These are phyloP conservation scores for Aldabrachelys gigantea DNA, from an alignment of 2,113 vertebrate genomes.

Conservation along the genomic window DNA sequence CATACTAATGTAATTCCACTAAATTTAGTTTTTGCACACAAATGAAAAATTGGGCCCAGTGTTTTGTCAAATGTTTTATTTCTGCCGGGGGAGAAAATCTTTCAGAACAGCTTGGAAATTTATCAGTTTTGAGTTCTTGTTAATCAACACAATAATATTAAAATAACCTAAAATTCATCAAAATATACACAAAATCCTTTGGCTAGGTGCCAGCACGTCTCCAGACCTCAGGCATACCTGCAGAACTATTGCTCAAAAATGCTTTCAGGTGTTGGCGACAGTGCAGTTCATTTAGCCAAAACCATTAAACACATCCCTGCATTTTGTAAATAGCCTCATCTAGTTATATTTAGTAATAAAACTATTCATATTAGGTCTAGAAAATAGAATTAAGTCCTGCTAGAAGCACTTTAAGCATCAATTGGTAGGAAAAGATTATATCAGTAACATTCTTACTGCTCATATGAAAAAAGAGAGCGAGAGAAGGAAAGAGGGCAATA, in stretches of 20 bases:
- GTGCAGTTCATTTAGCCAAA: not conserved
- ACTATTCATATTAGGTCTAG: not conserved
- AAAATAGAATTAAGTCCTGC: not conserved
- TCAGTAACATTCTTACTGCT: not conserved
- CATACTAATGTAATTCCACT: not conserved
- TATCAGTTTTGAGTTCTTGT: not conserved
- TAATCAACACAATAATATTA: not conserved
- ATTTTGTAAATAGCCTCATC: not conserved
- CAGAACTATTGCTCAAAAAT: not conserved
- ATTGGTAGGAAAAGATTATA: not conserved
- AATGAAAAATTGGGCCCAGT: not conserved
- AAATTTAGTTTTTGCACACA: not conserved
- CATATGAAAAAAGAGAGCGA: not conserved
- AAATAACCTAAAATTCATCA: not conserved
- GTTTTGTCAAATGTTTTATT: not conserved
- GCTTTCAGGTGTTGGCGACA: not conserved
- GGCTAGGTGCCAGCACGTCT: not conserved
- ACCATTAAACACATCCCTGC: not conserved
- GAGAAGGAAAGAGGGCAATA: not conserved
- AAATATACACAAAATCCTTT: not conserved
- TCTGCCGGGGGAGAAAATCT: not conserved
- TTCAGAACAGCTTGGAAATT: not conserved
- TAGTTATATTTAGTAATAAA: not conserved
- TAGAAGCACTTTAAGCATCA: not conserved
- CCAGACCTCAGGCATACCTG: not conserved